Evolutionary conservation across 53 echinoderm and acorn worm species (phyloP), one percentile per base, ranked within the genome.

Genomic region (Echinarachnius parma): DNA sequence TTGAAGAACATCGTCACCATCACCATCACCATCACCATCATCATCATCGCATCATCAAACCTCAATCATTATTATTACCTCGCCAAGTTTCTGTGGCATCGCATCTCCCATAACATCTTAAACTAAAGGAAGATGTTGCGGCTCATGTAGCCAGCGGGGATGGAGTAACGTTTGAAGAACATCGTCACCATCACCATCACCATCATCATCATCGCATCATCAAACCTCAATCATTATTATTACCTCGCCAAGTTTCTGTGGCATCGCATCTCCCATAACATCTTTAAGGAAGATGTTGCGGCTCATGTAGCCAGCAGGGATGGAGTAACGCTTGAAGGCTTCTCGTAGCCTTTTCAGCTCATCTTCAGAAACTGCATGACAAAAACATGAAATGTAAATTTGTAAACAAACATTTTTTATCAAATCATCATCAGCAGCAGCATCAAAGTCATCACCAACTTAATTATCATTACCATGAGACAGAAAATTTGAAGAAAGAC

Each of bases 71-170:
- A n/a, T n/a, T n/a, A n/a, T 77, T 75, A 98, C 98, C 88, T 98
- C 98, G 45, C 87, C 98, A 28, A 98, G 88, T 67, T 98, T 98
- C 30, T 84, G 63, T 62, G 98, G 98, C 84, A 98, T 91, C 5
- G 91, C 88, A 71, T 98, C 98, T 24, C 98, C 98, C 37, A 91
- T 81, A 53, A 98, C 98, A 91, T 98, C 98, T 62, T 87, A 82
- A 25, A n/a, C n/a, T n/a, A n/a, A 25, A 92, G 62, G 53, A 98
- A 98, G 60, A 92, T 86, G 47, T 82, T 85, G 47, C 82, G 80
- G 81, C 82, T 98, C 98, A 98, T 98, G 62, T 88, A 87, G 24
- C 91, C 98, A 14, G 83, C 88, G 0, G 90, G 91, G 37, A 81
- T 85, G 21, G 98, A 91, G 46, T 91, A 91, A 46, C 98, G 82